A percentile compares a stretch with the other conserved stretches of the same genome.
Conservation (phyloP, 2,888 invertebrate species). For the Melolontha melolontha region DNA sequence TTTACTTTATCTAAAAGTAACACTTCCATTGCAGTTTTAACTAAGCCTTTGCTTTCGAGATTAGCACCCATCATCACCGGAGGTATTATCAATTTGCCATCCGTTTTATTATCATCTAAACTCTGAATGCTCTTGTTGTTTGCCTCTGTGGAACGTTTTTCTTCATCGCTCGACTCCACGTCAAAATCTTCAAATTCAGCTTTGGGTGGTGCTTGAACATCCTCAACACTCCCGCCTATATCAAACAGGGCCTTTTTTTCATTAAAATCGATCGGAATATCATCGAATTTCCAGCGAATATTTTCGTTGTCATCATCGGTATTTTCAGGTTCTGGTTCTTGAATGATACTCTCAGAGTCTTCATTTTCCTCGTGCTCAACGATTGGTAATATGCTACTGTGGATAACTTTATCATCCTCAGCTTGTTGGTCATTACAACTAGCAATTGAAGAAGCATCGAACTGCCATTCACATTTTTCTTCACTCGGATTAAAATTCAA, state of each 20-base stretch:
- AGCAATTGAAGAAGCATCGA: slow-evolving; percentile 1
- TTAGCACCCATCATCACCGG: slow-evolving; percentile 51
- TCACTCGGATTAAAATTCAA: neutral
- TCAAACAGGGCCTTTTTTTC: slow-evolving; percentile 37
- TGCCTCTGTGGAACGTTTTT: slow-evolving; percentile 2
- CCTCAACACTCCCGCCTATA: slow-evolving; percentile 23
- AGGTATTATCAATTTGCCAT: slow-evolving; percentile 50
- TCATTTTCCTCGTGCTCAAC: slow-evolving; percentile 20
- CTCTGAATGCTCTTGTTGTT: neutral
- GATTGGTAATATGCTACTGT: slow-evolving; percentile 15
- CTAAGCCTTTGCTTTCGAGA: slow-evolving; percentile 53
- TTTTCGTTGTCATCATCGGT: neutral
- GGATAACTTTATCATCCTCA: slow-evolving; percentile 7
- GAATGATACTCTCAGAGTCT: neutral
- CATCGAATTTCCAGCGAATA: slow-evolving; percentile 31
- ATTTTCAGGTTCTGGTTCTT: too few species aligned
- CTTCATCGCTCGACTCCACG: slow-evolving; percentile 31
- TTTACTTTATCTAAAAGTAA: slow-evolving; percentile 61
- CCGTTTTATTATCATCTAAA: slow-evolving; percentile 5
- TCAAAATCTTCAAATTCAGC: slow-evolving; percentile 46
- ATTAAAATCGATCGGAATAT: slow-evolving; percentile 23
- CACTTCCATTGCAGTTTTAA: slow-evolving; percentile 61
- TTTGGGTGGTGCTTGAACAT: slow-evolving; percentile 42
- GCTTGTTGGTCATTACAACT: neutral
- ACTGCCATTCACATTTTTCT: slow-evolving; percentile 12